These are phyloP conservation scores for Tigriopus japonicus DNA, from an alignment of 1,140 invertebrate species.

Conservation along the genomic window DNA sequence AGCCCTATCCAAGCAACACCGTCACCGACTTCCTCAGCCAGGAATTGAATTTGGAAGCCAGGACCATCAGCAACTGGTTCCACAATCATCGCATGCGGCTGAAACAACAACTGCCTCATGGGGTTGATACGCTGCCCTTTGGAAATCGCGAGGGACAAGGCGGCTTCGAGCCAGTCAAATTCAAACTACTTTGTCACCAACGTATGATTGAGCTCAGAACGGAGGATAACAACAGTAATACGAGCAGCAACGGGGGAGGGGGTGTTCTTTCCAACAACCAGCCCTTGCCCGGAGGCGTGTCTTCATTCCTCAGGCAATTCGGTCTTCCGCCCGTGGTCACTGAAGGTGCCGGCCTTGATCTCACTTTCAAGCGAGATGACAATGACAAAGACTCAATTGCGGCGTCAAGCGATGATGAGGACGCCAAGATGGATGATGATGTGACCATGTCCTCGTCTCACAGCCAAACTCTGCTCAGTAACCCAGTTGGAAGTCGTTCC, in stretches of 20 bases:
- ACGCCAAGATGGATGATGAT: constrained; percentile 37
- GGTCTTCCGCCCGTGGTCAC: background rate
- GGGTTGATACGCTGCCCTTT: constrained; percentile 11
- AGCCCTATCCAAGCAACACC: constrained; percentile 85
- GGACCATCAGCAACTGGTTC: constrained; percentile 98
- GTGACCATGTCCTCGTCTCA: constrained; percentile 28
- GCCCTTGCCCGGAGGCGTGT: background rate
- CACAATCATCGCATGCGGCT: constrained; percentile 96
- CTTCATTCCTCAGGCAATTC: background rate
- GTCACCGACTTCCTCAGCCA: constrained; percentile 86
- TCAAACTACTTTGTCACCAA: constrained; percentile 65
- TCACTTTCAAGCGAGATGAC: constrained; percentile 22
- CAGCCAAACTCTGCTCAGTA: constrained; percentile 22
- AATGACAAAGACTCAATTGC: constrained; percentile 20
- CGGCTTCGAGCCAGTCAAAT: constrained; percentile 68
- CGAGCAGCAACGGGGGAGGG: constrained; percentile 3
- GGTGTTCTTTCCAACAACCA: too few species aligned
- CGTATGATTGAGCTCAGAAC: constrained; percentile 66
- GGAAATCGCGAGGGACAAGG: constrained; percentile 16
- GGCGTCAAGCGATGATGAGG: constrained; percentile 31
- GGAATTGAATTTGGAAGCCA: constrained; percentile 72
- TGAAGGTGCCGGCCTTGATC: constrained; percentile 22
- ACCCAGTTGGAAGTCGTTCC: constrained; percentile 19
- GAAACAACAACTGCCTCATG: constrained; percentile 58
- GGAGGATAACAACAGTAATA: constrained; percentile 35